Conservation (phyloP, 2,113 vertebrate species). For the Pelusios castaneus region DNA sequence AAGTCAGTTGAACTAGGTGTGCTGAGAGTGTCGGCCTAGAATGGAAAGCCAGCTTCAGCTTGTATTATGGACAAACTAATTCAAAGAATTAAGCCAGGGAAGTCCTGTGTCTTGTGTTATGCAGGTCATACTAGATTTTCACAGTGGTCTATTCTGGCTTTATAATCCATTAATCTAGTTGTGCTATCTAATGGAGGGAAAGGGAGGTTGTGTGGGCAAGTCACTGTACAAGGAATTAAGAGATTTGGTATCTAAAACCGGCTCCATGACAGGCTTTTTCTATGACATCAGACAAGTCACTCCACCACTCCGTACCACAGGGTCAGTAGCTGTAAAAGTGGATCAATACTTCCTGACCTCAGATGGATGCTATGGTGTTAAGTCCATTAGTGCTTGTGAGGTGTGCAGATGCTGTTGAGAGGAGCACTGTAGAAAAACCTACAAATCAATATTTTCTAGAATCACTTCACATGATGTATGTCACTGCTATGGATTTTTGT, state of each 20-base stretch:
- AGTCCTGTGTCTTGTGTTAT: background rate
- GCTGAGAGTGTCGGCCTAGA: background rate
- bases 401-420: fast-evolving
- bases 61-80: background rate
- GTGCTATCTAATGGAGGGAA: background rate
- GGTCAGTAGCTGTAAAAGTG: background rate
- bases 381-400: background rate
- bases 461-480: background rate
- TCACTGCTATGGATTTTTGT: background rate
- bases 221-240: background rate
- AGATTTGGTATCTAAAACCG: background rate
- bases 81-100: background rate
- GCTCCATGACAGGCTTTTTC: background rate
- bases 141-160: background rate
- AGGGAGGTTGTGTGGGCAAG: background rate
- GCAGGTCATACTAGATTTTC: background rate
- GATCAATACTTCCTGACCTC: background rate
- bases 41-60: background rate
- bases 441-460: background rate
- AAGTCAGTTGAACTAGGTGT: background rate
- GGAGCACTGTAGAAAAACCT: background rate
- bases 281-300: background rate
- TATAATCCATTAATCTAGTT: background rate
- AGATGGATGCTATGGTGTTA: background rate
- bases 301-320: background rate